Conservation (phyloP, 2,797 vertebrate genomes). For the Serranus cabrilla region DNA sequence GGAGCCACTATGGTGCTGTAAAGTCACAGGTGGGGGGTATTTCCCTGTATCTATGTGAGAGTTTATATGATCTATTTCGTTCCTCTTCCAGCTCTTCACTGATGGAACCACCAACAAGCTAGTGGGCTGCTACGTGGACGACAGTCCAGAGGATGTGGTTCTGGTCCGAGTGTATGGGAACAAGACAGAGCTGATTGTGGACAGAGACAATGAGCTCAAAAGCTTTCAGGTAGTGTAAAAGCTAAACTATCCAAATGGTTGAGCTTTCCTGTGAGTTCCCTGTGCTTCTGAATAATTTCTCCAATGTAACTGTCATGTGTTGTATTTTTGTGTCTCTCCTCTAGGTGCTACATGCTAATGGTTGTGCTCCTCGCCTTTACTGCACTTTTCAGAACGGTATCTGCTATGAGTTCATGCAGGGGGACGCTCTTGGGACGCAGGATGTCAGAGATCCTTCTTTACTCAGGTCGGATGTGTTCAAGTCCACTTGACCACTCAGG, state of each 20-base stretch:
- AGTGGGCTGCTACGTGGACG: constrained; percentile 93
- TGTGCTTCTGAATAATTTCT: neutral
- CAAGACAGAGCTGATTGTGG: constrained; percentile 95
- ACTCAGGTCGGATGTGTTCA: constrained; percentile 83
- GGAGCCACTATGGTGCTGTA: neutral
- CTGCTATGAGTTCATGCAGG: constrained; percentile 96
- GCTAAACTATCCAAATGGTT: neutral
- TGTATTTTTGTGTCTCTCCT: constrained; percentile 1
- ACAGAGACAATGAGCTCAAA: constrained; percentile 94
- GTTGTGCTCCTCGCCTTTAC: constrained; percentile 95
- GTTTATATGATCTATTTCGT: neutral
- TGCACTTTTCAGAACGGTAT: constrained; percentile 97
- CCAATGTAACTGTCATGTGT: neutral
- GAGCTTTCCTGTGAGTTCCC: neutral
- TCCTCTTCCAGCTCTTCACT: constrained; percentile 90
- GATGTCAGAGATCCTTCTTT: constrained; percentile 92
- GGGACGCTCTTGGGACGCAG: constrained; percentile 91
- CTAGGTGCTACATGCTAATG: constrained; percentile 92
- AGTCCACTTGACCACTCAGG: neutral
- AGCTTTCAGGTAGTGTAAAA: constrained; percentile 89
- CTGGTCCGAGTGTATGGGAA: constrained; percentile 96
- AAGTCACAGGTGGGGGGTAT: neutral
- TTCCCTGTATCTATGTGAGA: neutral
- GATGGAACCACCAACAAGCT: constrained; percentile 99
- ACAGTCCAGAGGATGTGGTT: constrained; percentile 90